Evolutionary conservation across 1,140 invertebrate genomes (phyloP), one percentile per base, ranked within the genome.

Genomic region (Cydia amplana): DNA sequence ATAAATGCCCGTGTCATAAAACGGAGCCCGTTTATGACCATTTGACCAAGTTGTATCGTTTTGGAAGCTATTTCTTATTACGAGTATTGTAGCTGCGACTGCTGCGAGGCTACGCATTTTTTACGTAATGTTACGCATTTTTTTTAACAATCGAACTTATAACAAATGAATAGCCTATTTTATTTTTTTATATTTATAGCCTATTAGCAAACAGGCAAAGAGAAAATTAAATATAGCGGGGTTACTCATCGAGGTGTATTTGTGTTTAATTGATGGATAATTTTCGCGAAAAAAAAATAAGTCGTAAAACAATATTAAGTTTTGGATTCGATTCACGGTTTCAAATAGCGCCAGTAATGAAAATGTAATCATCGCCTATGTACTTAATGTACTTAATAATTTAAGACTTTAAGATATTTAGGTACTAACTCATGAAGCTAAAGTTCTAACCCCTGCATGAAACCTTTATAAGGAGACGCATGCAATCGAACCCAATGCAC

Each of bases 11-110:
- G 87, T 83, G 85, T 87, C 86, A 88, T 91, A 90, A 90, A 91
- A 90, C 90, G 88, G 85, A 85, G 87, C 87, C 85, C 83, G 85
- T 86, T 91, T 91, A 90, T 87, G 87, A 90, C 88, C 90, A 87
- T 91, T 91, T 91, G 88, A 90, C 90, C 84, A 87, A 91, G 89
- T 88, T 90, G 87, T 90, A 89, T 89, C 85, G 82, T 91, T 90
- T 90, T 91, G 85, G 84, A 89, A 89, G 87, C 82, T 84, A 88
- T 91, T 89, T 89, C 87, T 88, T 85, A 89, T 85, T 79, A 81
- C 77, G 80, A 83, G 86, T 86, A 90, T 90, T 91, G 88, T 91
- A 83, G 83, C 84, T 82, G 85, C 84, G 85, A 86, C 88, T n/a
- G 83, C 84, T 20, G 55, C 10, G 55, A 23, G 55, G 5, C 20